A percentile compares a stretch with the other conserved stretches of the same genome.
Evolutionary conservation across 2,797 vertebrate species (phyloP).

Genomic region (Micropoecilia bifurca): DNA sequence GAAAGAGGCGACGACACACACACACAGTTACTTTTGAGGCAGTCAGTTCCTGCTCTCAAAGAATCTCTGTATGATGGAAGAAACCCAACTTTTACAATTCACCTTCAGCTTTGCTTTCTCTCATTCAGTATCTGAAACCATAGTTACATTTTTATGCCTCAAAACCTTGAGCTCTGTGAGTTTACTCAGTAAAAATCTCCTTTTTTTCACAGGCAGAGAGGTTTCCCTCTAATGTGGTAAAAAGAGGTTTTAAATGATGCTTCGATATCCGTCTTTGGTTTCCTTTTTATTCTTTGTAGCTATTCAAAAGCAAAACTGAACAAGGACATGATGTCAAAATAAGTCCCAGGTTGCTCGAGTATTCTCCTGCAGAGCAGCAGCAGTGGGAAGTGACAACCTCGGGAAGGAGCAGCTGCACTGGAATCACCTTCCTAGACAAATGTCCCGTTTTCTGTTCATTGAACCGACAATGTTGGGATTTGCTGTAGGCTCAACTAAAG

Average conservation of each 20-base stretch:
- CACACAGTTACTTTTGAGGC: not conserved
- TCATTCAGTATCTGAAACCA: not conserved
- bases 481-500: not conserved
- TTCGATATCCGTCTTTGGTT: not conserved
- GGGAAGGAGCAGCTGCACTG: not conserved
- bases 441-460: not conserved
- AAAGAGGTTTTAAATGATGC: not conserved
- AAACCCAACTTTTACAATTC: not conserved
- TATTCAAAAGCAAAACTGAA: not conserved
- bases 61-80: not conserved
- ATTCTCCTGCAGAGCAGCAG: not conserved
- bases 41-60: not conserved
- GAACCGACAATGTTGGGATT: not conserved
- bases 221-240: not conserved
- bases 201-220: not conserved
- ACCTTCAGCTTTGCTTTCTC: not conserved
- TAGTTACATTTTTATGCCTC: not conserved
- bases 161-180: not conserved
- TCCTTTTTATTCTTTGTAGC: not conserved
- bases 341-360: not conserved
- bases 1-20: not conserved
- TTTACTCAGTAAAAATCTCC: not conserved
- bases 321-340: not conserved
- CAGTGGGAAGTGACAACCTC: not conserved
- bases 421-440: not conserved